Evolutionary conservation across 92 coral and sea anemone species (phyloP), one percentile per base, ranked within the genome.

Genomic region (Siderastrea siderea): DNA sequence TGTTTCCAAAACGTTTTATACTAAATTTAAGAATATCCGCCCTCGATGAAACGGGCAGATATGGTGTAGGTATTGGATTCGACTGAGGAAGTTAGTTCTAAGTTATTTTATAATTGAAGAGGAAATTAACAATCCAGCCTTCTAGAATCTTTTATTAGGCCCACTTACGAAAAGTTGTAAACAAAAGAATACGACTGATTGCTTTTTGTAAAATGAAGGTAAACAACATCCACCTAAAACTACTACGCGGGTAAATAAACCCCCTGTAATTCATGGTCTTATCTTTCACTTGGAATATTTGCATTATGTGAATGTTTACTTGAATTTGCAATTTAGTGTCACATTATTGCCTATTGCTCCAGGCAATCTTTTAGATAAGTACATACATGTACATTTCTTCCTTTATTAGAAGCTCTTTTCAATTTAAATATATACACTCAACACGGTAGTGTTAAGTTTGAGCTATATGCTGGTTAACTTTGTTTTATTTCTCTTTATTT

Each of bases 101-200:
- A 50, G 12, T 46, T 45, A 16, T 43, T 44, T 51, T 26, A 3
- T 19, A 64, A 79, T 68, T 82, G 55, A 38, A 44, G 53, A 49
- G 86, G 78, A 70, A 82, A 71, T 70, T 45, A 16, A 52, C 75
- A 13, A 70, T 19, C 53, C 62, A 5, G 53, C 44, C 73, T 71
- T 68, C 85, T 63, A 68, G 76, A 68, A 68, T 45, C 64, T 65
- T 52, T 80, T 50, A 15, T 5, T 48, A 6, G 45, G 53, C 74
- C 46, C 84, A 80, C 74, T 65, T 52, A 66, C 47, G 3, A 38
- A 14, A 38, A n/a, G 65, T 68, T 80, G 85, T 80, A 80, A 80
- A 80, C 85, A 81, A 81, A 46, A 38, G 60, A 6, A 10, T 13
- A n/a, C 63, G 45, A n/a, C 43, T 1, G 58, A 71, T 46, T 69